Evolutionary conservation across 23 tunicate species (phyloP).

Genomic region (Ciona savignyi): DNA sequence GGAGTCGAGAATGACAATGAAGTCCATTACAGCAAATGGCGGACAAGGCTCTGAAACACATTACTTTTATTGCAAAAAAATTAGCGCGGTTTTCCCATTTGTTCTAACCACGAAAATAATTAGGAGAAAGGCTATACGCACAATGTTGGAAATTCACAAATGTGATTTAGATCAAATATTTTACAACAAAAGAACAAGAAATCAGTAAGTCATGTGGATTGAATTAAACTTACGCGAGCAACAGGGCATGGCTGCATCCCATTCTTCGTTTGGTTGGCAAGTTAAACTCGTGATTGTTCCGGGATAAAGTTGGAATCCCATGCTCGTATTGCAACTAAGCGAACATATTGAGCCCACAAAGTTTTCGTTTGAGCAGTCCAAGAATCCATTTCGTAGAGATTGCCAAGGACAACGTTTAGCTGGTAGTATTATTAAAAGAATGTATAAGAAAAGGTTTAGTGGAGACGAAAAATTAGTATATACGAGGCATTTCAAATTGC

Average conservation of each 20-base stretch:
- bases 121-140: too few species aligned
- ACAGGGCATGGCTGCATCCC: conserved; percentile 55
- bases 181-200: too few species aligned
- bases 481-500: too few species aligned
- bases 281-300: conserved; percentile 1
- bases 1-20: conserved; percentile 54
- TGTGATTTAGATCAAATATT: too few species aligned
- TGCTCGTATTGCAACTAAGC: conserved; percentile 13
- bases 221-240: conserved; percentile 46
- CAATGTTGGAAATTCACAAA: too few species aligned
- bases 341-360: conserved; percentile 37
- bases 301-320: conserved; percentile 22
- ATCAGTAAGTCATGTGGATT: too few species aligned
- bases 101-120: too few species aligned
- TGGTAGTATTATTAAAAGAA: too few species aligned
- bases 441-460: too few species aligned
- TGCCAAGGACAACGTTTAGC: conserved; percentile 23
- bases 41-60: conserved; percentile 83
- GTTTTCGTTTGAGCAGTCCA: conserved; percentile 15
- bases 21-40: conserved; percentile 67
- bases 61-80: too few species aligned
- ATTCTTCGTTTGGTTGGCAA: conserved; percentile 38
- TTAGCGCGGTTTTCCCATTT: too few species aligned
- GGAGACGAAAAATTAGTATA: too few species aligned
- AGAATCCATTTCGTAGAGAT: conserved; percentile 15